Percentiles rank a stretch among this genome's conserved stretches.
Conservation (phyloP, 2,888 invertebrate species). For the Chirona hameri region DNA sequence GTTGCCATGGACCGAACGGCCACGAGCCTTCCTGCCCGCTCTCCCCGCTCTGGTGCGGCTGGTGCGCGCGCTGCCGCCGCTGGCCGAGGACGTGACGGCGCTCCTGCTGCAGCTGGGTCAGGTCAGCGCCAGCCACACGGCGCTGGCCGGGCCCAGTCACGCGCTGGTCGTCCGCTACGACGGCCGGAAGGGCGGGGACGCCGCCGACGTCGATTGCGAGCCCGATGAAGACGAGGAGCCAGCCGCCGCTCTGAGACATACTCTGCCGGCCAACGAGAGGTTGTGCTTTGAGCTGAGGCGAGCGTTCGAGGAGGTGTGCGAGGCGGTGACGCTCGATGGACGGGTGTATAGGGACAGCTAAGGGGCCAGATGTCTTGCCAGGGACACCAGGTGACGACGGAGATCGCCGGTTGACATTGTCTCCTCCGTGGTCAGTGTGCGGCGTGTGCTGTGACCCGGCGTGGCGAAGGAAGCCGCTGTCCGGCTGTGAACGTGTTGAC, state of each 20-base stretch:
- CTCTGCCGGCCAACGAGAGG: constrained; percentile 4
- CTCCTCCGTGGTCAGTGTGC: too few relatives aligned
- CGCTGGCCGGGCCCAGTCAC: constrained; percentile 49
- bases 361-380: too few relatives aligned
- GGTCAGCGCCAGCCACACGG: constrained; percentile 78
- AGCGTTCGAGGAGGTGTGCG: constrained; percentile 1
- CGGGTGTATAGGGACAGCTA: background rate
- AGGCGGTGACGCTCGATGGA: constrained; percentile 6
- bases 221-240: background rate
- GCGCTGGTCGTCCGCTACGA: background rate
- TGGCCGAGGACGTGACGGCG: constrained; percentile 82
- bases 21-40: constrained; percentile 44
- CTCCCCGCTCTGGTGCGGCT: constrained; percentile 81
- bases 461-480: too few relatives aligned
- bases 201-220: background rate
- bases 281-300: background rate
- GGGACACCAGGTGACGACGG: too few relatives aligned
- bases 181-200: background rate
- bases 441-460: too few relatives aligned
- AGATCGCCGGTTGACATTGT: too few relatives aligned
- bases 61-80: constrained; percentile 85
- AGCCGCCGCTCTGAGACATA: background rate
- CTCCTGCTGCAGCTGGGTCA: constrained; percentile 80
- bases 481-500: too few relatives aligned
- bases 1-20: constrained; percentile 11